Evolutionary conservation across 2,888 invertebrate genomes (phyloP), one percentile per base, ranked within the genome.

Genomic region (Onchidella celtica): DNA sequence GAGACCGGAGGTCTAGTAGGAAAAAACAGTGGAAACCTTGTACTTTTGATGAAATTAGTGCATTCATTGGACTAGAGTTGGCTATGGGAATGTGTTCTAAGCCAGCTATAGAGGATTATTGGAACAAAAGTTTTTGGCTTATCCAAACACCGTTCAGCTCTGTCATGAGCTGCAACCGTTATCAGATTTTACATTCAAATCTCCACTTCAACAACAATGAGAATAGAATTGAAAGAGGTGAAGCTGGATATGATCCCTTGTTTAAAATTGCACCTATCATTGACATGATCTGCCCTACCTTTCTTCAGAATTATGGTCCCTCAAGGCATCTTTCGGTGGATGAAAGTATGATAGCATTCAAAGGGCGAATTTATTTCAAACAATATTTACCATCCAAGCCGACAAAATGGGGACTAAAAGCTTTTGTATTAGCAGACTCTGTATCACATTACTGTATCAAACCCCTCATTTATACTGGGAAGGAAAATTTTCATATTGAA

Each of bases 341-440:
- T 27, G 70, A 70, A 34, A n/a, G 38, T n/a, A 70, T 70, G 70
- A 40, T 70, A 4, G 40, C 70, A 70, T 70, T 38, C n/a, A 70
- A 70, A 38, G 70, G 40, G 3, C 36, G 70, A n/a, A 27, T 70
- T 3, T 38, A 70, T 40, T 70, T 70, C 40, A 38, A 24, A 40
- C 70, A 70, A 24, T 40, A 70, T 24, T 40, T 70, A 29, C 70
- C 70, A 11, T 3, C 40, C 9, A 70, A 70, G 24, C 70, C 70
- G 9, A 36, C 27, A 6, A 70, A 70, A 34, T 70, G 27, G n/a
- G 70, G 70, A 11, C 70, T 70, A n/a, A 70, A 70, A 40, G 9
- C 40, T 11, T 70, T 70, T 40, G 47, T 70, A 3, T 21, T 70
- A 17, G 70, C 70, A 24, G 68, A 68, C 27, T 27, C 68, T 9